A percentile compares a stretch with the other conserved stretches of the same genome.
phyloP scores from a whole-genome alignment of 2,888 invertebrate species.

The Muscina levida region DNA sequence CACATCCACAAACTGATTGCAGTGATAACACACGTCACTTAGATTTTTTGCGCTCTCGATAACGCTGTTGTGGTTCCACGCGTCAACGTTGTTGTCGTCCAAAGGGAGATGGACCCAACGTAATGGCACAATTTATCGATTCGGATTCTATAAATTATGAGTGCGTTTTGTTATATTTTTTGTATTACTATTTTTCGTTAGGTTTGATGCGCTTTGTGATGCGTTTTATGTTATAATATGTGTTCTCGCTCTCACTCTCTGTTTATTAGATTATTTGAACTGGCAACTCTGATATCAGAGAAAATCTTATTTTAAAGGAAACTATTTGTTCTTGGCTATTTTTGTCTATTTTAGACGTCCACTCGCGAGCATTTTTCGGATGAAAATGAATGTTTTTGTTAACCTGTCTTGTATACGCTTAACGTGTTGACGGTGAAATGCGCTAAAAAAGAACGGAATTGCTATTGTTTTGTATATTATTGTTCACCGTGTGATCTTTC shows the following conservation, averaged over 20 bases:
- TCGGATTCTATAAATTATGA: not conserved
- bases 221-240: slow-evolving; percentile 14
- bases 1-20: slow-evolving; percentile 51
- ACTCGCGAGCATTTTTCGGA: slow-evolving; percentile 74
- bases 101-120: slow-evolving; percentile 19
- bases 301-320: slow-evolving; percentile 15
- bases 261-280: not conserved
- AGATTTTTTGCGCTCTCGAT: slow-evolving; percentile 30
- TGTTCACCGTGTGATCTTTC: slow-evolving; percentile 27
- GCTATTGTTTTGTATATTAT: slow-evolving; percentile 35
- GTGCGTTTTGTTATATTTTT: slow-evolving; percentile 15
- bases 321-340: slow-evolving; percentile 2
- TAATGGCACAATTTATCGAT: slow-evolving; percentile 7
- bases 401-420: slow-evolving; percentile 37
- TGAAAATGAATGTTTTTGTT: slow-evolving; percentile 73
- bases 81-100: slow-evolving; percentile 9
- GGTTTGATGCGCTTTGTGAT: not conserved
- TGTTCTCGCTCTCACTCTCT: slow-evolving; percentile 2
- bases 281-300: slow-evolving; percentile 37
- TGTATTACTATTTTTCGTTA: not conserved
- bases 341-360: slow-evolving; percentile 69
- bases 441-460: slow-evolving; percentile 31
- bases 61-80: slow-evolving; percentile 13
- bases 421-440: slow-evolving; percentile 52
- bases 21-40: slow-evolving; percentile 50